Percentiles rank a stretch among this genome's conserved stretches.
phyloP scores from a whole-genome alignment of 1,140 invertebrate genomes.

The Gerris buenoi region DNA sequence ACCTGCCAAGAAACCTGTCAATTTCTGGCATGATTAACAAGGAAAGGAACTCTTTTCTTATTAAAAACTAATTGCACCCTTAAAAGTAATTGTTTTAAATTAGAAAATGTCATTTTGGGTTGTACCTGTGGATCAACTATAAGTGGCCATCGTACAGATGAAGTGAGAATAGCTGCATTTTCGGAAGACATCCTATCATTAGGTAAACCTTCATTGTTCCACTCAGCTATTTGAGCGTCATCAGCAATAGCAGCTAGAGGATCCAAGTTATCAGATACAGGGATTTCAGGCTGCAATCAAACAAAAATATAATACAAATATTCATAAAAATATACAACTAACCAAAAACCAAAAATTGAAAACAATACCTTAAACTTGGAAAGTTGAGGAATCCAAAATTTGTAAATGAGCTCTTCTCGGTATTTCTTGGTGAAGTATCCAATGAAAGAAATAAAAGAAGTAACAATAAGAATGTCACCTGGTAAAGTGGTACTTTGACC shows the following conservation, averaged over 20 bases:
- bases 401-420: slow-evolving; percentile 59
- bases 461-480: slow-evolving; percentile 74
- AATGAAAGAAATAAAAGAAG: slow-evolving; percentile 91
- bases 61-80: too few relatives aligned
- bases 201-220: slow-evolving; percentile 90
- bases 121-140: slow-evolving; percentile 80
- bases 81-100: too few relatives aligned
- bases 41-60: too few relatives aligned
- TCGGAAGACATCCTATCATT: slow-evolving; percentile 85
- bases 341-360: not conserved
- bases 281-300: slow-evolving; percentile 55
- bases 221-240: slow-evolving; percentile 75
- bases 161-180: slow-evolving; percentile 82
- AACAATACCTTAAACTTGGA: slow-evolving; percentile 36
- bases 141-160: slow-evolving; percentile 79
- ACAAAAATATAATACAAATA: slow-evolving; percentile 3
- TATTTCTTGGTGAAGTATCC: slow-evolving; percentile 84
- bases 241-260: slow-evolving; percentile 71
- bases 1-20: too few relatives aligned
- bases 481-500: slow-evolving; percentile 45
- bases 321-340: not conserved
- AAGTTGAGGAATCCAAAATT: slow-evolving; percentile 61
- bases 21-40: too few relatives aligned
- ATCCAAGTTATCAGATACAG: slow-evolving; percentile 60
- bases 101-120: too few relatives aligned